These are phyloP conservation scores for Orius insidiosus DNA, from an alignment of 1,140 invertebrate genomes.

Conservation along the genomic window DNA sequence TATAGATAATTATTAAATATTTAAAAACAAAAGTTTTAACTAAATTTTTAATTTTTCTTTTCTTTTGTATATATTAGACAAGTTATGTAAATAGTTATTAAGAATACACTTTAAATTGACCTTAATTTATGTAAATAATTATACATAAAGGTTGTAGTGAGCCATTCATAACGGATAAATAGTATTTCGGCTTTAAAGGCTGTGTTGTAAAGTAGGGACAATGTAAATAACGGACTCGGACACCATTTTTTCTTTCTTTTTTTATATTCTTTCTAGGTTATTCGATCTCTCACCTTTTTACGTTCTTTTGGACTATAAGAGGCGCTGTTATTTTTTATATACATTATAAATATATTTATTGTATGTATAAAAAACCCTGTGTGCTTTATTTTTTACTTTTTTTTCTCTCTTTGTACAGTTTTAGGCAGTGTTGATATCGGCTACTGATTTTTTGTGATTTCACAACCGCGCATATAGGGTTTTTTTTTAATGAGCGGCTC, in stretches of 20 bases:
- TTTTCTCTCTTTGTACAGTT: slow-evolving; percentile 9
- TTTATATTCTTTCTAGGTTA: slow-evolving; percentile 8
- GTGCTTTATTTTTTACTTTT: slow-evolving; percentile 5
- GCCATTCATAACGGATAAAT: slow-evolving; percentile 4
- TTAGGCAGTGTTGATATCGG: slow-evolving; percentile 12
- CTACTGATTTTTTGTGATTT: slow-evolving; percentile 5
- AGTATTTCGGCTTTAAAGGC: slow-evolving; percentile 11
- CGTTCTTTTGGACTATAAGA: slow-evolving; percentile 3
- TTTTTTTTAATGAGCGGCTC: slow-evolving; percentile 5
- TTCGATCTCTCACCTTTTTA: slow-evolving; percentile 5
- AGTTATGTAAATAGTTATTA: slow-evolving; percentile 9
- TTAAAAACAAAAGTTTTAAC: not conserved
- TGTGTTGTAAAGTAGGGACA: slow-evolving; percentile 9
- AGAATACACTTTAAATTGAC: slow-evolving; percentile 3
- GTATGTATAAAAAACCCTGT: slow-evolving; percentile 4
- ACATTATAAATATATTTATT: slow-evolving; percentile 10
- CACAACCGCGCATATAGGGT: slow-evolving; percentile 1
- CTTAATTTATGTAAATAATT: slow-evolving; percentile 5
- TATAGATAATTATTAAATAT: too few relatives aligned
- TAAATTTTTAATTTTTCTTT: not conserved
- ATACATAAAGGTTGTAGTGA: slow-evolving; percentile 10
- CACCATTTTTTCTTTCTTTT: slow-evolving; percentile 8
- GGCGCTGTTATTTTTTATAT: slow-evolving; percentile 12
- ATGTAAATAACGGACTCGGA: slow-evolving; percentile 6
- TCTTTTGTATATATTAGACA: slow-evolving; percentile 4